Evolutionary conservation across 2,113 vertebrate species (phyloP), one percentile per base, ranked within the genome.

Genomic region (Isichthys henryi): DNA sequence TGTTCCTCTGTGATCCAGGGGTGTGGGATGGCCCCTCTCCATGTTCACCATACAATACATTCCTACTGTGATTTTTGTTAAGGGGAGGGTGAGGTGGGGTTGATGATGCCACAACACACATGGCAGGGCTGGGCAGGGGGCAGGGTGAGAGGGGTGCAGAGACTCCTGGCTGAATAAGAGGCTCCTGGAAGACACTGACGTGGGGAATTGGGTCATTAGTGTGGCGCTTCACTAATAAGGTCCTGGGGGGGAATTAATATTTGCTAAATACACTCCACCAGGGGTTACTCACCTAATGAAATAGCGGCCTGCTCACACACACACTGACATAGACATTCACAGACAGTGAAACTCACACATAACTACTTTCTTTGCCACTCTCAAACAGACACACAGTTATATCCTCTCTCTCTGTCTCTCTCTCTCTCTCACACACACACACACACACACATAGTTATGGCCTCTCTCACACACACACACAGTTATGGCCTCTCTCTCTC

Each of bases 191-290:
- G 95, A 94, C 91, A 88, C 88, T 85, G 89, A 90, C 89, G 92
- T 91, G 53, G 94, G 94, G 94, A 94, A 94, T 94, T 92, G 90
- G 90, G 93, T 94, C 93, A 95, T 95, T 94, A 94, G 94, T 85
- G 87, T 92, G 70, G 91, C 89, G 90, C 91, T 89, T 93, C 90
- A 91, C 93, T 95, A 96, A 95, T 96, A 95, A 93, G 91, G 2
- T 6, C 95, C 92, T 92, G 43, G 66, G 95, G 93, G 96, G 91
- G 93, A 92, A 94, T 95, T 95, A 95, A 96, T 95, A 94, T 93
- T 91, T 94, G 92, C 93, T 92, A 94, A 95, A 93, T 92, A 93
- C 90, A 91, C 88, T 89, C 90, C 90, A 91, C 90, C 92, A 92
- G 88, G 91, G 92, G 92, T 92, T 95, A 92, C 92, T 94, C 92